These are phyloP conservation scores for Peromyscus californicus DNA, from an alignment of 2,113 vertebrate species.

Conservation along the genomic window DNA sequence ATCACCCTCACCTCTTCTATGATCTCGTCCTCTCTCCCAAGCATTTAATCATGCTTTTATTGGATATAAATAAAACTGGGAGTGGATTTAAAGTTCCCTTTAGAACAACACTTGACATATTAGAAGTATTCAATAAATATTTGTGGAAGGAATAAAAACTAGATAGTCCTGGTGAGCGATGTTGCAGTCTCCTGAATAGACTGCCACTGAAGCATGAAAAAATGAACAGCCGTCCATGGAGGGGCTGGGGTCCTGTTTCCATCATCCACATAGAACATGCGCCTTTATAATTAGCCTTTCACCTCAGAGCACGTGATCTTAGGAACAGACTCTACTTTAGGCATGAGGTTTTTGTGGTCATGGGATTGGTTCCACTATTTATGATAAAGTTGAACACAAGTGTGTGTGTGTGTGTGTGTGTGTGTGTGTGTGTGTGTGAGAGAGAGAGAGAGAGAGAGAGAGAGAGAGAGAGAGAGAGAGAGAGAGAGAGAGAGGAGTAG, in stretches of 20 bases:
- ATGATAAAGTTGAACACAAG: not conserved
- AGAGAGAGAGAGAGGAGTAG: too few relatives aligned
- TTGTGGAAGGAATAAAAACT: slow-evolving; percentile 45
- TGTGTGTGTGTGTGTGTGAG: too few relatives aligned
- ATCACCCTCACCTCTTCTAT: not conserved
- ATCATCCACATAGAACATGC: not conserved
- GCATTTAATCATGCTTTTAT: not conserved
- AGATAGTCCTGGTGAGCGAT: not conserved
- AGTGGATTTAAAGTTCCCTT: slow-evolving; percentile 35
- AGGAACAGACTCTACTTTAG: not conserved
- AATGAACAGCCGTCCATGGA: not conserved
- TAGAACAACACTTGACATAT: slow-evolving; percentile 13
- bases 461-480: too few relatives aligned
- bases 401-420: too few relatives aligned
- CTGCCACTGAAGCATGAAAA: not conserved
- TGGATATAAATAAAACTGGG: not conserved
- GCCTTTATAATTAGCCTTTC: not conserved
- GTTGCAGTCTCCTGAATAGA: not conserved
- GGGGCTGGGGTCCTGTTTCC: not conserved
- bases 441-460: too few relatives aligned
- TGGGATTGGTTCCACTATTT: slow-evolving; percentile 34
- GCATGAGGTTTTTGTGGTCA: not conserved
- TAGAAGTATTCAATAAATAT: slow-evolving; percentile 8
- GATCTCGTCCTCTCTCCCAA: not conserved
- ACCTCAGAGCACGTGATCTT: not conserved